A percentile compares a stretch with the other conserved stretches of the same genome.
These are phyloP conservation scores for Chloebia gouldiae DNA, from an alignment of 2,113 vertebrate genomes.

Conservation along the genomic window DNA sequence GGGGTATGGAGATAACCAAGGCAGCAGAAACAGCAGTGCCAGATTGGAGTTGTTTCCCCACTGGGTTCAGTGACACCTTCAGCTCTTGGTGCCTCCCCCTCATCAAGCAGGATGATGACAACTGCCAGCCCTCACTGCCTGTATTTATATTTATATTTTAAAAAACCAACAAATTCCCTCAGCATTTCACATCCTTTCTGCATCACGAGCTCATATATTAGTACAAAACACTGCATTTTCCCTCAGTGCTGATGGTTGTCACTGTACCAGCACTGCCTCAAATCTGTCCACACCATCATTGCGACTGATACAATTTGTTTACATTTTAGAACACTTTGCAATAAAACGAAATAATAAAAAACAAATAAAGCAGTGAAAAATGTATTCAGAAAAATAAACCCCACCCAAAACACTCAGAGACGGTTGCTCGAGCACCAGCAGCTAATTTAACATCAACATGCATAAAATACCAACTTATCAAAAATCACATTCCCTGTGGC, in stretches of 20 bases:
- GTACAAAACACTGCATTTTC: neutral
- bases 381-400: neutral
- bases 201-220: neutral
- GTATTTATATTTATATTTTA: neutral
- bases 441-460: neutral
- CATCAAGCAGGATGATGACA: neutral
- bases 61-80: neutral
- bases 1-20: neutral
- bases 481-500: constrained; percentile 27
- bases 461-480: constrained; percentile 37
- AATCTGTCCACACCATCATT: neutral
- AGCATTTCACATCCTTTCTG: neutral
- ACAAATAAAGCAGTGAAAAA: neutral
- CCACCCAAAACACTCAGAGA: neutral
- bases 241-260: neutral
- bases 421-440: neutral
- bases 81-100: neutral
- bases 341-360: neutral
- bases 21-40: neutral
- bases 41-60: neutral
- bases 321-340: neutral
- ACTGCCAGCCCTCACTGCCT: neutral
- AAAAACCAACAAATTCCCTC: neutral
- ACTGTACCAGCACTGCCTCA: neutral
- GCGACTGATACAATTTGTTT: neutral